These are phyloP conservation scores for Geophilus truncorum DNA, from an alignment of 2,888 invertebrate genomes.

Conservation along the genomic window DNA sequence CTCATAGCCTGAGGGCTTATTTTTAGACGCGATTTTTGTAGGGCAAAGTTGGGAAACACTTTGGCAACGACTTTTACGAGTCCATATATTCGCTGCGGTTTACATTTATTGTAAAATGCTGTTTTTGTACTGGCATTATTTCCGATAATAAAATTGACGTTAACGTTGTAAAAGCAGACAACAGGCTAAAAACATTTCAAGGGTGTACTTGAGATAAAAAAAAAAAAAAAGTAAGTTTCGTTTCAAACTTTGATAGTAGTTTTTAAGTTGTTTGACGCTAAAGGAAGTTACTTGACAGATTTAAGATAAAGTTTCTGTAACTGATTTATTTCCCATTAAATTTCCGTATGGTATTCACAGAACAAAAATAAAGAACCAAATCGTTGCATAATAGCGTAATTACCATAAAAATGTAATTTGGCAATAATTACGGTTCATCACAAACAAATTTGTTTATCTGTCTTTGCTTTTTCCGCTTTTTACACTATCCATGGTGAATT, in stretches of 20 bases:
- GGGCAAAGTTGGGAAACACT: neutral
- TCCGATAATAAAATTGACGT: neutral
- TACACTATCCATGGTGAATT: neutral
- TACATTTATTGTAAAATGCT: neutral
- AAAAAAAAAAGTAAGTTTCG: neutral
- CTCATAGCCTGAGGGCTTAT: no score
- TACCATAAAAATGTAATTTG: no score
- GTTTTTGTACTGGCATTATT: neutral
- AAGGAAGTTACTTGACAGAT: neutral
- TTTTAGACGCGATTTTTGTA: neutral
- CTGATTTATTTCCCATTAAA: neutral
- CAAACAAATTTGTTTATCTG: no score
- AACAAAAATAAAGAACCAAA: neutral
- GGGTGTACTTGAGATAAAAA: neutral
- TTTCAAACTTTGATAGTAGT: no score
- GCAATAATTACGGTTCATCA: no score
- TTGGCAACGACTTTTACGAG: neutral
- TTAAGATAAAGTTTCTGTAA: neutral
- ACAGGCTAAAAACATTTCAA: no score
- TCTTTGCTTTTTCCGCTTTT: neutral
- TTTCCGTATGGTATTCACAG: no score
- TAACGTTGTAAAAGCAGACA: no score
- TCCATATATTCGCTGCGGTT: neutral
- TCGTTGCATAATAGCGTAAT: neutral
- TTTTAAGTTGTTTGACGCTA: no score